phyloP scores from a whole-genome alignment of 2,113 vertebrate species.

The Myrmecobius fasciatus region DNA sequence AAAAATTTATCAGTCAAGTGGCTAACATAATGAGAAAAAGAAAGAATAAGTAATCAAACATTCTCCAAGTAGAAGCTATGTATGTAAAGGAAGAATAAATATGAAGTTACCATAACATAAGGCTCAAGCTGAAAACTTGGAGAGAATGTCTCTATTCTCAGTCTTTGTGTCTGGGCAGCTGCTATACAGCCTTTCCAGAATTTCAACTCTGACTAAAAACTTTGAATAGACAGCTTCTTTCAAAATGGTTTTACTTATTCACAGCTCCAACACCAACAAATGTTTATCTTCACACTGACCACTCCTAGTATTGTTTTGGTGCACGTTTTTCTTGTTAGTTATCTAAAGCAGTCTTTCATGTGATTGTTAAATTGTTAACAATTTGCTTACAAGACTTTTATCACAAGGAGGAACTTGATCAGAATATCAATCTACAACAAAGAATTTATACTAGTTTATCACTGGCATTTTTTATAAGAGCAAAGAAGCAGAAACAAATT shows the following conservation, averaged over 20 bases:
- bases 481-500: neutral
- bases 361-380: neutral
- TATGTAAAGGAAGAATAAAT: neutral
- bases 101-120: neutral
- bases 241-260: neutral
- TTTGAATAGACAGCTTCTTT: neutral
- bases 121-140: neutral
- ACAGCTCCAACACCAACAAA: neutral
- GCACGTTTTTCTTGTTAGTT: no score
- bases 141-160: neutral
- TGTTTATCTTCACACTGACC: neutral
- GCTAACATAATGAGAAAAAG: constrained; percentile 21
- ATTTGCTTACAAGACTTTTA: neutral
- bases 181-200: neutral
- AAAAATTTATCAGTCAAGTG: neutral
- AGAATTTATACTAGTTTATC: neutral
- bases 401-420: neutral
- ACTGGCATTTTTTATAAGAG: neutral
- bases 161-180: constrained; percentile 10
- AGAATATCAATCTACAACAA: neutral
- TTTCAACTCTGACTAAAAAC: neutral
- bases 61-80: constrained; percentile 14
- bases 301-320: neutral
- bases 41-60: constrained; percentile 19
- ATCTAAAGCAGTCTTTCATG: neutral